Evolutionary conservation across 2,888 invertebrate species (phyloP).

Genomic region (Scaptomyza polygonia): DNA sequence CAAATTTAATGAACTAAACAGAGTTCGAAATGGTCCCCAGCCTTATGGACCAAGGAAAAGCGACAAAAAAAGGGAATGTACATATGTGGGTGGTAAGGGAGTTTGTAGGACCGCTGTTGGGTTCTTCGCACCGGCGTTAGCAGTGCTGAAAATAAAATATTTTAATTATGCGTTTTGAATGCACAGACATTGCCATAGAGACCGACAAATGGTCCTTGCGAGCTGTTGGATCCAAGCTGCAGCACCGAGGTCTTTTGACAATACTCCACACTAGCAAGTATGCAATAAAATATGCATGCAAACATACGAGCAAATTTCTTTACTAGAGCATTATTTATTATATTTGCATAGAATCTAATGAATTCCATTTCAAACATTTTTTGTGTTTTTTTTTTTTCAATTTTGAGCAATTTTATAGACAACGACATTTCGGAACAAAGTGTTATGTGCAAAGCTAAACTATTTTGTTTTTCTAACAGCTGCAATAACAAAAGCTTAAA

Average conservation of each 20-base stretch:
- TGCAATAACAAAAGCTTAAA: conserved; percentile 9
- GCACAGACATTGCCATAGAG: conserved; percentile 33
- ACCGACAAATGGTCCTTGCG: conserved; percentile 1
- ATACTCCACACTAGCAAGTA: conserved; percentile 33
- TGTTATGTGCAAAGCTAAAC: not conserved
- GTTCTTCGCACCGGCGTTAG: conserved; percentile 33
- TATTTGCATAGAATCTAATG: conserved; percentile 48
- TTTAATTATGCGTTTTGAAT: conserved; percentile 65
- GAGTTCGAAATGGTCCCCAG: conserved; percentile 5
- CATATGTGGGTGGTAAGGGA: not conserved
- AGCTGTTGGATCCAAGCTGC: conserved; percentile 1
- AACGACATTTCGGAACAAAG: not conserved
- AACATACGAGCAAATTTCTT: conserved; percentile 44
- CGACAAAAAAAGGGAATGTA: not conserved
- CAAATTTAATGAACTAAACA: conserved; percentile 29
- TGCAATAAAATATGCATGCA: conserved; percentile 64
- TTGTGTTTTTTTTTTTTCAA: conserved; percentile 25
- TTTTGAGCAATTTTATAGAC: conserved; percentile 8
- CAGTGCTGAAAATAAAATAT: conserved; percentile 59
- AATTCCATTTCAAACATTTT: conserved; percentile 23
- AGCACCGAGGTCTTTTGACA: conserved; percentile 29
- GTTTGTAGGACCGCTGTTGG: not conserved
- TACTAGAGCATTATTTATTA: conserved; percentile 33
- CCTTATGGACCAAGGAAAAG: not conserved
- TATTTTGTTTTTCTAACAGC: conserved; percentile 12